Percentiles rank a stretch among this genome's conserved stretches.
phyloP scores from a whole-genome alignment of 2,888 invertebrate genomes.

The Athalia cordata region DNA sequence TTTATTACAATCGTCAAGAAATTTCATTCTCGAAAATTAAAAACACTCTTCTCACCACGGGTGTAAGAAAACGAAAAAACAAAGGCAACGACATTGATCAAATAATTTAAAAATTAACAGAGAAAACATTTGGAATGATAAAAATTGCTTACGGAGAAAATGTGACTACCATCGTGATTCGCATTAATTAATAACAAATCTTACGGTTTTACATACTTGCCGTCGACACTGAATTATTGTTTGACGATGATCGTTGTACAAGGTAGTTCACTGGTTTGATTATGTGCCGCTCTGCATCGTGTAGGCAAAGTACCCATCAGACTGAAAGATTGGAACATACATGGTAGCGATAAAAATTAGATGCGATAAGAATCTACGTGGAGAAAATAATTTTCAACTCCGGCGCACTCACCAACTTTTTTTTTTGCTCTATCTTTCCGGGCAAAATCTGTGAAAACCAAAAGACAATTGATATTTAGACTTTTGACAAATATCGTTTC shows the following conservation, averaged over 20 bases:
- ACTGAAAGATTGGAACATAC: conserved; percentile 14
- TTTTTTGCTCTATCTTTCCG: conserved; percentile 37
- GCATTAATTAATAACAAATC: conserved; percentile 3
- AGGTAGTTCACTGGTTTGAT: conserved; percentile 15
- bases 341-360: background rate
- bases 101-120: conserved; percentile 17
- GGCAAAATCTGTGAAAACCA: conserved; percentile 7
- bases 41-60: background rate
- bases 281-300: background rate
- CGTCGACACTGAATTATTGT: background rate
- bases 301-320: conserved; percentile 34
- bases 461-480: background rate
- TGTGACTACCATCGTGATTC: background rate
- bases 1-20: conserved; percentile 30
- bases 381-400: background rate
- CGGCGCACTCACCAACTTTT: conserved; percentile 32
- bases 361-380: too few relatives aligned
- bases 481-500: too few relatives aligned
- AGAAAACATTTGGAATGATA: background rate
- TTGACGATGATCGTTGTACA: background rate
- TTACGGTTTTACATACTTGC: background rate
- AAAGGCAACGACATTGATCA: background rate
- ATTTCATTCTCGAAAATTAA: background rate
- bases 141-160: conserved; percentile 17
- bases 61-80: background rate